These are phyloP conservation scores for Aselliscus stoliczkanus DNA, from an alignment of 2,797 vertebrate genomes.

Conservation along the genomic window DNA sequence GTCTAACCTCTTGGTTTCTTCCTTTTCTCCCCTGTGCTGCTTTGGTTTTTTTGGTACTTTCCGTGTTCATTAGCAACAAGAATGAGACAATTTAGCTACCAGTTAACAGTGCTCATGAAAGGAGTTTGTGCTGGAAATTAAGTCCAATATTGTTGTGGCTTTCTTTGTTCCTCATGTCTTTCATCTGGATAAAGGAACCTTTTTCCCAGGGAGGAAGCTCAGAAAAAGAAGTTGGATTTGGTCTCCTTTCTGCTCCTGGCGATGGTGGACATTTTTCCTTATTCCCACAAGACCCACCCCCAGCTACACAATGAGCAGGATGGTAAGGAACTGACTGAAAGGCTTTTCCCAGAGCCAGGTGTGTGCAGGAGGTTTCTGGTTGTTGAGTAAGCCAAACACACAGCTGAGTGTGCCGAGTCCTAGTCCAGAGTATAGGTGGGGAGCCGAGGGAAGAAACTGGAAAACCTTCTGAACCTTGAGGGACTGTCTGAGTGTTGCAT, in stretches of 20 bases:
- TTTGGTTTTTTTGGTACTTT: background rate
- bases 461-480: background rate
- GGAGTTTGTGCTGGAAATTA: background rate
- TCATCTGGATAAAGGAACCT: background rate
- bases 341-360: background rate
- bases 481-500: background rate
- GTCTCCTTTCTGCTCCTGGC: background rate
- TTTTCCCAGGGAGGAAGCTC: background rate
- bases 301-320: background rate
- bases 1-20: background rate
- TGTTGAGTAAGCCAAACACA: background rate
- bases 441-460: background rate
- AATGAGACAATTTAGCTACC: background rate
- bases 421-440: too few relatives aligned
- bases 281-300: background rate
- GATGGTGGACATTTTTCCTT: background rate
- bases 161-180: background rate
- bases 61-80: background rate
- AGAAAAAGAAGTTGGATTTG: background rate
- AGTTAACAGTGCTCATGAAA: background rate
- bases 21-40: background rate
- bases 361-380: background rate
- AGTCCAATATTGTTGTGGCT: background rate
- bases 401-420: background rate
- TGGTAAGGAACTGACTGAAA: background rate